A percentile compares a stretch with the other conserved stretches of the same genome.
phyloP scores from a whole-genome alignment of 2,888 invertebrate species.

The Hoplodrina blanda region DNA sequence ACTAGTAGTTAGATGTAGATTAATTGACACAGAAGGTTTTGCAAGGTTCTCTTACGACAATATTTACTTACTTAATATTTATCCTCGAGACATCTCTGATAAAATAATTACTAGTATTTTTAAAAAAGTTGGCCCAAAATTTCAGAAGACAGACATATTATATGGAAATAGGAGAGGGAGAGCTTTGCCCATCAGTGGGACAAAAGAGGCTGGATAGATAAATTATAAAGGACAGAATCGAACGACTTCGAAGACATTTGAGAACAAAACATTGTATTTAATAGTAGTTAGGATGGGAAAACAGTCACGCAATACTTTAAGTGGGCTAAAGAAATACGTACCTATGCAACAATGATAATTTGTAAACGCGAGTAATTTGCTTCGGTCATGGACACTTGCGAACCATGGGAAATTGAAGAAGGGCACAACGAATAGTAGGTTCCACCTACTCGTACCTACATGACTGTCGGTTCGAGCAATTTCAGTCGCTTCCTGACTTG shows the following conservation, averaged over 20 bases:
- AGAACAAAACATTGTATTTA: conserved; percentile 43
- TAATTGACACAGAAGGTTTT: not conserved
- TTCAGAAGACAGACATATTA: not conserved
- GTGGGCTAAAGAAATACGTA: conserved; percentile 69
- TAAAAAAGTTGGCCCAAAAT: not conserved
- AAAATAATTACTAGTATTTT: not conserved
- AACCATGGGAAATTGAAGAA: conserved; percentile 51
- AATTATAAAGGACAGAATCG: conserved; percentile 9
- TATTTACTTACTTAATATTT: not conserved
- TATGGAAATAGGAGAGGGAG: not conserved
- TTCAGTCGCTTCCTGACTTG: conserved; percentile 32
- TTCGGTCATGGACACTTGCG: conserved; percentile 65
- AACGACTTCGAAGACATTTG: conserved; percentile 13
- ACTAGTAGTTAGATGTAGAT: conserved; percentile 1
- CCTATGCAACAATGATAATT: conserved; percentile 61
- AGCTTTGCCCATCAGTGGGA: not conserved
- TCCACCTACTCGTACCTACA: not conserved
- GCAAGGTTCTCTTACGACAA: not conserved
- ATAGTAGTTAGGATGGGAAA: conserved; percentile 57
- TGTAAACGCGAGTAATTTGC: conserved; percentile 64
- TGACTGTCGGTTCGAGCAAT: conserved; percentile 4
- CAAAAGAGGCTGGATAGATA: not conserved
- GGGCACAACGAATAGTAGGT: conserved; percentile 9
- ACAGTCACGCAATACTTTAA: conserved; percentile 63
- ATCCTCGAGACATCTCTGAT: too few species aligned